phyloP scores from a whole-genome alignment of 2,797 vertebrate genomes.

The Margarornis squamiger region DNA sequence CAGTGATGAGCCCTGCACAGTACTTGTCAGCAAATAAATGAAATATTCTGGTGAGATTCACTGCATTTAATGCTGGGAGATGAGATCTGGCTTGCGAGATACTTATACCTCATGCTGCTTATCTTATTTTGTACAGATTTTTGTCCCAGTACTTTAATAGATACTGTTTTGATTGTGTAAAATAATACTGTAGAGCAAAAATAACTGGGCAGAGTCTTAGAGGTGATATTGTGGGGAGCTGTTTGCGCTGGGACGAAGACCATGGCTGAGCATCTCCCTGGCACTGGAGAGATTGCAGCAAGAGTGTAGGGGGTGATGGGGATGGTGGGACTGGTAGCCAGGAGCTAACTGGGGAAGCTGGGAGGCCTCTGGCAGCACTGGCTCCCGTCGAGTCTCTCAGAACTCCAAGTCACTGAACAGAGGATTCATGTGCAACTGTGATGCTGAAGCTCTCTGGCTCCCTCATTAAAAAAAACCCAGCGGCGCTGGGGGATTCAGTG shows the following conservation, averaged over 20 bases:
- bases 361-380: neutral
- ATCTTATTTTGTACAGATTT: slow-evolving; percentile 22
- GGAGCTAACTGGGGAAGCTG: neutral
- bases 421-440: neutral
- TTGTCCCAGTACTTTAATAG: slow-evolving; percentile 32
- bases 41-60: slow-evolving; percentile 49
- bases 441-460: neutral
- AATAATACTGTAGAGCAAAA: neutral
- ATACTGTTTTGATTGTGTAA: neutral
- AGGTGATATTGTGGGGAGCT: neutral
- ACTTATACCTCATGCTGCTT: neutral
- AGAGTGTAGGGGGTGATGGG: neutral
- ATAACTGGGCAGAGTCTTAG: neutral
- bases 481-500: neutral
- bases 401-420: neutral
- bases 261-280: neutral
- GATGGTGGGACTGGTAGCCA: neutral
- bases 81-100: slow-evolving; percentile 6
- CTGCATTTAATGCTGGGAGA: slow-evolving; percentile 10
- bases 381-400: neutral
- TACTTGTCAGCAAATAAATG: slow-evolving; percentile 67
- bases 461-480: neutral
- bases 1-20: slow-evolving; percentile 39
- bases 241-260: neutral
- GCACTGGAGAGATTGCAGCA: neutral